Evolutionary conservation across 2,888 invertebrate genomes (phyloP).

Genomic region (Patella ulyssiponensis): DNA sequence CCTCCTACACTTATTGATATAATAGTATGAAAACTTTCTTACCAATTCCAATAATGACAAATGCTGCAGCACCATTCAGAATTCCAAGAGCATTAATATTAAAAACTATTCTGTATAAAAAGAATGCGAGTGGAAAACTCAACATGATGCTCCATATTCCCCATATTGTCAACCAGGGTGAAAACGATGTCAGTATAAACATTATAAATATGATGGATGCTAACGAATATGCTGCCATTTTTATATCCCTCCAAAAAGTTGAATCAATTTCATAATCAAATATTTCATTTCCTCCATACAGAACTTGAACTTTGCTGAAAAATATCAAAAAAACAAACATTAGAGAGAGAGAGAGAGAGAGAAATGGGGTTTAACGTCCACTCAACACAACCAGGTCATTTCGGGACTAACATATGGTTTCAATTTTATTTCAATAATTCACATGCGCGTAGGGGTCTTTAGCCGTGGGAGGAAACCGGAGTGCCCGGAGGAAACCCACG

Average conservation of each 20-base stretch:
- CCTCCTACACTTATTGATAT: too few relatives aligned
- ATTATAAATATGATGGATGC: slow-evolving; percentile 59
- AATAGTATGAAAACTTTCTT: slow-evolving; percentile 25
- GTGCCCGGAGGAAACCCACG: too few relatives aligned
- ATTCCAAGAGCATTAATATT: slow-evolving; percentile 61
- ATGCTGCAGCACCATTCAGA: slow-evolving; percentile 67
- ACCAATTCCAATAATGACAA: slow-evolving; percentile 70
- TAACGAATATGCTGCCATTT: slow-evolving; percentile 55
- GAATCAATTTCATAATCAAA: slow-evolving; percentile 66
- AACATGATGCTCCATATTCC: slow-evolving; percentile 60
- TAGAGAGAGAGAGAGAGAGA: not conserved
- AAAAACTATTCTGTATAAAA: slow-evolving; percentile 64
- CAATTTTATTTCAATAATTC: too few relatives aligned
- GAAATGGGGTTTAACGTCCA: not conserved
- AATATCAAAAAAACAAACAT: slow-evolving; percentile 15
- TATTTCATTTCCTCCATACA: slow-evolving; percentile 67
- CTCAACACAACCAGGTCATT: too few relatives aligned
- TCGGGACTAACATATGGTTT: too few relatives aligned
- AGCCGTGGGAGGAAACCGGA: too few relatives aligned
- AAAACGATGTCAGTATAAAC: slow-evolving; percentile 65
- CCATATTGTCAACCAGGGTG: slow-evolving; percentile 62
- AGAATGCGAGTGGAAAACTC: slow-evolving; percentile 65
- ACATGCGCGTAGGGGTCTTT: too few relatives aligned
- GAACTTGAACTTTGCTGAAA: slow-evolving; percentile 62
- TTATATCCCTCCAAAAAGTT: slow-evolving; percentile 66